Evolutionary conservation across 2,888 invertebrate genomes (phyloP), one percentile per base, ranked within the genome.

Genomic region (Himalopsyche kuldschensis): DNA sequence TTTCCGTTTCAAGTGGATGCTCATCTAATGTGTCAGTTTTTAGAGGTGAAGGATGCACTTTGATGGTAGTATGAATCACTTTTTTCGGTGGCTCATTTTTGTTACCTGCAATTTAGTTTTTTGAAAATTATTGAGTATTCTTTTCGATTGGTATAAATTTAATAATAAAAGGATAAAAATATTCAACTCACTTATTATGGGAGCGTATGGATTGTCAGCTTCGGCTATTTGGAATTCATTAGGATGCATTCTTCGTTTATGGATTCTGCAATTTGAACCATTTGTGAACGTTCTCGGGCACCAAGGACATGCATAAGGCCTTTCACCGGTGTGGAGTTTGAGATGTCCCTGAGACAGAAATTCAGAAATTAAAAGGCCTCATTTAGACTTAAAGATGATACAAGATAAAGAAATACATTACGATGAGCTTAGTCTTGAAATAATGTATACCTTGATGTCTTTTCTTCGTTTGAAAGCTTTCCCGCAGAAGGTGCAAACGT

Each of bases 191-290:
- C 83, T 75, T 17, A 55, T 75, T 5, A 63, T 30, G n/a, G 84
- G 85, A n/a, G 86, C 84, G 27, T 77, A 86, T 35, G 86, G 86
- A 75, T 86, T 85, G 35, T 46, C 24, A 11, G 63, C 79, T 76
- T 86, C 86, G 6, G 82, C 86, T 17, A 83, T 48, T 55, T 85
- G 84, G 78, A 86, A 86, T 41, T 86, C 86, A 15, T 79, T 55
- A 3, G 88, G 88, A 84, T 88, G 88, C 88, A 88, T 88, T 1
- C 88, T 86, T 30, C 88, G 86, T 82, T 88, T 88, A 83, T 88
- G 88, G 46, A 88, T 87, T 27, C 88, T 87, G 81, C 88, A 88
- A 80, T 88, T 88, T n/a, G 88, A 88, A 20, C 88, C 87, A 81
- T 88, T 88, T 17, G 88, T 87, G 84, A 88, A 88, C 2, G 88